A percentile compares a stretch with the other conserved stretches of the same genome.
Evolutionary conservation across 1,140 invertebrate species (phyloP).

Genomic region (Hermatobates lingyangjiaoensis): DNA sequence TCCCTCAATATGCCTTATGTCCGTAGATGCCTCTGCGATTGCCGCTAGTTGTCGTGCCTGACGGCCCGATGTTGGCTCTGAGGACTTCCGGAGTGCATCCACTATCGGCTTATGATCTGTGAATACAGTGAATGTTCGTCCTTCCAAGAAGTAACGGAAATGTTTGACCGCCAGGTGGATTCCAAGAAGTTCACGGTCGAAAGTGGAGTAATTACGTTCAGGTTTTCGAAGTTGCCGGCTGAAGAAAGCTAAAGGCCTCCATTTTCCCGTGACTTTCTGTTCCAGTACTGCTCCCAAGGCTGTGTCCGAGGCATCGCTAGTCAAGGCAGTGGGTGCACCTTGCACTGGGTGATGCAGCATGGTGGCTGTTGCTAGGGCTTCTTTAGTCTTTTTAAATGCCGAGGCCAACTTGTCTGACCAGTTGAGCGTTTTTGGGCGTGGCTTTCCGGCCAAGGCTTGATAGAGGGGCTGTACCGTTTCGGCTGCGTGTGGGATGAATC

Average conservation of each 20-base stretch:
- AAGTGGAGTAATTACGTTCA: conserved; percentile 15
- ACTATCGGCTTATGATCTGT: conserved; percentile 24
- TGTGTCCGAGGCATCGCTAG: not conserved
- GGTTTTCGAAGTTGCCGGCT: too few relatives aligned
- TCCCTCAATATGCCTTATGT: not conserved
- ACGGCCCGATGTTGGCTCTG: not conserved
- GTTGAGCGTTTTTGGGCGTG: conserved; percentile 5
- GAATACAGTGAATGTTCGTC: conserved; percentile 17
- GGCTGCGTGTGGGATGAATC: conserved; percentile 19
- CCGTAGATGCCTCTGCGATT: not conserved
- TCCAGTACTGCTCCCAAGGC: not conserved
- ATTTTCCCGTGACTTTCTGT: not conserved
- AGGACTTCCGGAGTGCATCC: conserved; percentile 16
- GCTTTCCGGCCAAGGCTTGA: conserved; percentile 6
- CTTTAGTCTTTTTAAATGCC: conserved; percentile 15
- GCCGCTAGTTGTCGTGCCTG: not conserved
- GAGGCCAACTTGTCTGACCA: conserved; percentile 10
- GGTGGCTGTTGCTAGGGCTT: not conserved
- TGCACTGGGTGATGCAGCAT: not conserved
- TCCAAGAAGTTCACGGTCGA: conserved; percentile 24
- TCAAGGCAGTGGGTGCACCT: not conserved
- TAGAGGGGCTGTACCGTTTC: conserved; percentile 11
- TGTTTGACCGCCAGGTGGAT: conserved; percentile 19
- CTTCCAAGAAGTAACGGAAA: conserved; percentile 22
- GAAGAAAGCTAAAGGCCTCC: not conserved